phyloP scores from a whole-genome alignment of 2,113 vertebrate genomes.

The Ondatra zibethicus region DNA sequence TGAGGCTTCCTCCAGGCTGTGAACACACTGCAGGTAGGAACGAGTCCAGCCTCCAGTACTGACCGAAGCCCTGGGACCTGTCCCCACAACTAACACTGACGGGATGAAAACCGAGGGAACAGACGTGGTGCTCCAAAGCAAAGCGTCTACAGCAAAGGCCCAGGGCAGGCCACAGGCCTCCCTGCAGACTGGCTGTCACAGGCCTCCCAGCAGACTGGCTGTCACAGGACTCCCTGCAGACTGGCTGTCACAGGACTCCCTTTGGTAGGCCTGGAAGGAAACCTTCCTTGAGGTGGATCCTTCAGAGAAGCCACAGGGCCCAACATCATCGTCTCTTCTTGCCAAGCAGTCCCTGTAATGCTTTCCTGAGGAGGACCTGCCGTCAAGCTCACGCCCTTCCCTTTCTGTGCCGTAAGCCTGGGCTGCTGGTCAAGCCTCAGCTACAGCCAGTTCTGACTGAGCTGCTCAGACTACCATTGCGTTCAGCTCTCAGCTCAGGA shows the following conservation, averaged over 20 bases:
- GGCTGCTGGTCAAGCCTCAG: rapidly evolving
- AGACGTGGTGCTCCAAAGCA: not conserved
- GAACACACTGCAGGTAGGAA: not conserved
- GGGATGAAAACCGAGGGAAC: rapidly evolving
- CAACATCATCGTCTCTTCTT: not conserved
- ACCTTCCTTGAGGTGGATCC: not conserved
- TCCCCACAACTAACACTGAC: not conserved
- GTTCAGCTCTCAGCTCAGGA: not conserved
- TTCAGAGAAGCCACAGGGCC: not conserved
- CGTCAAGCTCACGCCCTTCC: not conserved
- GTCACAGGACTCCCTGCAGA: rapidly evolving
- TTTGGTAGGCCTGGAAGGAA: not conserved
- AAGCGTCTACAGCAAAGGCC: not conserved
- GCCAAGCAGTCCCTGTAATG: not conserved
- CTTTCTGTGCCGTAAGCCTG: not conserved
- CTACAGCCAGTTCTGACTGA: not conserved
- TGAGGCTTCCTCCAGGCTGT: not conserved
- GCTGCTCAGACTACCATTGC: not conserved
- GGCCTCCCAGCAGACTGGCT: not conserved
- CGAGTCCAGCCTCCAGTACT: not conserved
- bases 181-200: not conserved
- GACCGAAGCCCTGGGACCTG: not conserved
- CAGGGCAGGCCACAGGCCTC: not conserved
- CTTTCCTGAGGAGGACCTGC: not conserved
- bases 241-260: not conserved